Conservation (phyloP, 2,888 invertebrate genomes). For the Habroteleia sp. region DNA sequence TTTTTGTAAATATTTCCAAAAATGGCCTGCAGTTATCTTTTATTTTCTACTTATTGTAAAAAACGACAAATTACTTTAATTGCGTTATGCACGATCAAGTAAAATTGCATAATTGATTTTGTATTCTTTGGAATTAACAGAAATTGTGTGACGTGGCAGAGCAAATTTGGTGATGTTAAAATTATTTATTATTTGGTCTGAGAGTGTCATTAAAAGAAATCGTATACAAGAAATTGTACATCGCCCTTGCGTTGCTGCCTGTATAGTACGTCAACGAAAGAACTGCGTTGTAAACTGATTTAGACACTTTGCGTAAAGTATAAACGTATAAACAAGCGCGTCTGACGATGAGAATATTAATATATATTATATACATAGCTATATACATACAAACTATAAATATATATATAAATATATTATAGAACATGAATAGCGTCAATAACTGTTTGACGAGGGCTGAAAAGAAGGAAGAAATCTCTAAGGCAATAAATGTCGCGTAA, state of each 20-base stretch:
- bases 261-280: constrained; percentile 27
- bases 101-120: constrained; percentile 2
- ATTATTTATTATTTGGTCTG: too few species aligned
- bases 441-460: constrained; percentile 28
- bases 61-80: constrained; percentile 8
- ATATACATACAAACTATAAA: constrained; percentile 49
- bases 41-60: constrained; percentile 34
- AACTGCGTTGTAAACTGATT: constrained; percentile 21
- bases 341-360: constrained; percentile 72
- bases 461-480: constrained; percentile 25
- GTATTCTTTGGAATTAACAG: too few species aligned
- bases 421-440: constrained; percentile 39
- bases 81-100: constrained; percentile 41
- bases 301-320: constrained; percentile 25
- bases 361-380: constrained; percentile 66
- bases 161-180: too few species aligned
- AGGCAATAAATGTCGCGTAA: constrained; percentile 24
- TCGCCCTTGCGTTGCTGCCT: constrained; percentile 22
- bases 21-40: constrained; percentile 43
- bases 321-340: constrained; percentile 40
- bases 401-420: constrained; percentile 56
- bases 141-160: too few species aligned
- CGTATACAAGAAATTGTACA: constrained; percentile 37
- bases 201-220: constrained; percentile 2
- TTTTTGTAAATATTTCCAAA: constrained; percentile 41